Evolutionary conservation across 2,888 invertebrate species (phyloP).

Genomic region (Protodeltote pygarga): DNA sequence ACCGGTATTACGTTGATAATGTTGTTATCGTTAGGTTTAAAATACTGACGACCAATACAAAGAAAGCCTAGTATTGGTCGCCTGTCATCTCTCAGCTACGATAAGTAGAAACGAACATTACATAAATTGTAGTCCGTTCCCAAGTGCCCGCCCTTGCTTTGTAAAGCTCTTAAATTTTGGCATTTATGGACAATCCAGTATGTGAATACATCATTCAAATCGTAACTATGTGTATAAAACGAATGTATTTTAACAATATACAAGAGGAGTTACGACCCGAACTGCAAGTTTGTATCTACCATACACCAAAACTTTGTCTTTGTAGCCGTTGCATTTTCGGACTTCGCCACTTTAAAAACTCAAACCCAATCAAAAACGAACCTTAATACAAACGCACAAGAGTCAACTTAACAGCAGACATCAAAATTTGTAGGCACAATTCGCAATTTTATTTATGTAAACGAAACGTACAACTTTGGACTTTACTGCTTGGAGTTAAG

Average conservation of each 20-base stretch:
- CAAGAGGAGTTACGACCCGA: conserved; percentile 63
- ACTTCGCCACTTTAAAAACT: conserved; percentile 38
- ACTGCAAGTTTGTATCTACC: conserved; percentile 69
- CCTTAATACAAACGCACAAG: conserved; percentile 36
- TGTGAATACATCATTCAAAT: conserved; percentile 39
- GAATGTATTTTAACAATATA: conserved; percentile 55
- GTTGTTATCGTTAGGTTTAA: too few species aligned
- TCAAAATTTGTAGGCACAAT: conserved; percentile 24
- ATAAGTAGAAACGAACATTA: too few species aligned
- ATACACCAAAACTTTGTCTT: conserved; percentile 67
- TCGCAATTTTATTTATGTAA: conserved; percentile 49
- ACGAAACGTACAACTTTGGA: conserved; percentile 47
- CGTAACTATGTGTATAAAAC: conserved; percentile 54
- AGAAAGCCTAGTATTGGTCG: too few species aligned
- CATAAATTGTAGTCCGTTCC: neutral
- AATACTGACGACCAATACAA: too few species aligned
- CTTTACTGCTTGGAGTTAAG: conserved; percentile 44
- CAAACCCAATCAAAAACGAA: conserved; percentile 35
- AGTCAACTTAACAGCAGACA: conserved; percentile 7
- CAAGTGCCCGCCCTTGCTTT: conserved; percentile 1
- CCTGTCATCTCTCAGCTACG: too few species aligned
- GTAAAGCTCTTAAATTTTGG: conserved; percentile 9
- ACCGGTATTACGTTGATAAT: too few species aligned
- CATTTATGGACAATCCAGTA: conserved; percentile 25
- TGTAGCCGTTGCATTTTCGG: conserved; percentile 59